Conservation (phyloP, 1,140 invertebrate genomes). For the Coboldia fuscipes region DNA sequence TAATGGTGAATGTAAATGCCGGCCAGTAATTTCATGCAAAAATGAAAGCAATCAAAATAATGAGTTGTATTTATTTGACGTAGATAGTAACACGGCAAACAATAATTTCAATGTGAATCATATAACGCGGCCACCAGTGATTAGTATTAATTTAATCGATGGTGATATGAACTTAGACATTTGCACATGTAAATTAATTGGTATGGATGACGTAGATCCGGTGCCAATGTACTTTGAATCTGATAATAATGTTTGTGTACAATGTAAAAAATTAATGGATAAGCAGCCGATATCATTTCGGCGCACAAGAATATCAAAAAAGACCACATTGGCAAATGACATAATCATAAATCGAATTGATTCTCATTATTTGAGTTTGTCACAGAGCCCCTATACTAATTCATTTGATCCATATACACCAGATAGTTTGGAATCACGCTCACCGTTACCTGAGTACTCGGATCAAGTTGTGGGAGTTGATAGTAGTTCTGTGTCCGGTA, state of each 20-base stretch:
- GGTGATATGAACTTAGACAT: constrained; percentile 22
- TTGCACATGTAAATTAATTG: constrained; percentile 9
- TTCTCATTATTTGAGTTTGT: constrained; percentile 22
- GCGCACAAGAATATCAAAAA: constrained; percentile 13
- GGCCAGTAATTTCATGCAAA: not conserved
- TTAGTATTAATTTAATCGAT: constrained; percentile 27
- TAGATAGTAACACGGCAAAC: not conserved
- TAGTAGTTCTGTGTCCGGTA: no score
- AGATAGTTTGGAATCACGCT: constrained; percentile 51
- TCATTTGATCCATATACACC: constrained; percentile 50
- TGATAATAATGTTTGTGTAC: constrained; percentile 8
- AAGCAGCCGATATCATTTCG: constrained; percentile 8
- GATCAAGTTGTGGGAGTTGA: constrained; percentile 6
- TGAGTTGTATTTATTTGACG: not conserved
- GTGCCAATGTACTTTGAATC: not conserved
- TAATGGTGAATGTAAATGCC: constrained; percentile 6
- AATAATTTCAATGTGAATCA: constrained; percentile 7
- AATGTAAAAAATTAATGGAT: constrained; percentile 12
- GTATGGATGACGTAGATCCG: not conserved
- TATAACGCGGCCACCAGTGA: constrained; percentile 20
- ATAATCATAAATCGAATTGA: constrained; percentile 31
- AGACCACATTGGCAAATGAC: constrained; percentile 13
- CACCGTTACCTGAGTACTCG: constrained; percentile 30
- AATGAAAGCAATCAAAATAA: not conserved
- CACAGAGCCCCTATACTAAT: constrained; percentile 9